Base-by-base conservation (phyloP, 2,888 invertebrate genomes). In the Drosophila lacicola region DNA sequence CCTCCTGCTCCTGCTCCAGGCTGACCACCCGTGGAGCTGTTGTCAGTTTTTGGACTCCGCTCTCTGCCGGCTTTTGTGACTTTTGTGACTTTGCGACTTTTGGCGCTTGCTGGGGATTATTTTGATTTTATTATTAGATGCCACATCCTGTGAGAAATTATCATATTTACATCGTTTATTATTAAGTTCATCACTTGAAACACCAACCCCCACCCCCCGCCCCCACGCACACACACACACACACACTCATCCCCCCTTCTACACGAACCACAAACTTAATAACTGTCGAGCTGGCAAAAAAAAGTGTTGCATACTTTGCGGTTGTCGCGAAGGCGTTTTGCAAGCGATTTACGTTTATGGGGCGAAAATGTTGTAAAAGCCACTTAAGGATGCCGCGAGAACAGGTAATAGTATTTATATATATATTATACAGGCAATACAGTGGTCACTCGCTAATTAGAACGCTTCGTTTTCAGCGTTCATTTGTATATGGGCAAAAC, bases 111-210 rank as follows among this genome's bases (percentile, higher is more conserved):
- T 70, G 73, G 79, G 91, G 92, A 92, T 92, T 92, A 92, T 82
- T 91, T 90, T 91, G 92, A 91, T 91, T 91, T 91, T 91, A 91
- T 91, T 92, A 92, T 92, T 92, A 91, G 91, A 92, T 91, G 86
- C 92, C 92, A 92, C 92, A 92, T 91, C 91, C 91, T 92, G 91
- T 85, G 91, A 88, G 90, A 92, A 92, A 92, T 92, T 92, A 92
- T 92, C 92, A 92, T 92, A 92, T 92, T 92, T 92, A 90, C 90
- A 90, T 92, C 92, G 91, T 92, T 92, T 92, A 92, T 92, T 92
- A 92, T 92, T 92, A 92, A 91, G 90, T 91, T 91, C 91, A 91
- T 90, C 91, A 91, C 91, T 91, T 89, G 89, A 90, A 83, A 80
- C 71, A 74, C 69, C 17, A 17, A 46, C 54, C 47, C 21, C 42